phyloP scores from a whole-genome alignment of 2,888 invertebrate species.

The Lasius platythorax region DNA sequence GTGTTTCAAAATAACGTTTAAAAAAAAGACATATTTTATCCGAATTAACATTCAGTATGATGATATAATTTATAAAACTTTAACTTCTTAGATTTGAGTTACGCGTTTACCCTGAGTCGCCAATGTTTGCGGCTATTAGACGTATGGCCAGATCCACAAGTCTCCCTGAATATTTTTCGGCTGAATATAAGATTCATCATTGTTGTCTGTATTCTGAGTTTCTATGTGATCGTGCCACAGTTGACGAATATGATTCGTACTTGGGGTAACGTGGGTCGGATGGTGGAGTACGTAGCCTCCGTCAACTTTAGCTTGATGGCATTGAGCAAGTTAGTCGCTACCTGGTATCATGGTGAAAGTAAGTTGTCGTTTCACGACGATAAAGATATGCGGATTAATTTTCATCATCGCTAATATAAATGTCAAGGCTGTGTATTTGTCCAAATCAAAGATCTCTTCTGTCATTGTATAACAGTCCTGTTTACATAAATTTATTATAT shows the following conservation, averaged over 20 bases:
- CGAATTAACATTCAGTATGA: background rate
- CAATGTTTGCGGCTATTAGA: slow-evolving; percentile 65
- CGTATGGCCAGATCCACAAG: slow-evolving; percentile 69
- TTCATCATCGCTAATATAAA: background rate
- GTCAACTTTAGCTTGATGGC: slow-evolving; percentile 43
- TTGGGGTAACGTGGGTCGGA: slow-evolving; percentile 57
- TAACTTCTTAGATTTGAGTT: slow-evolving; percentile 59
- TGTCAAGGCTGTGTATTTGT: background rate
- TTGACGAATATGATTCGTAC: slow-evolving; percentile 51
- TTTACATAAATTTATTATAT: background rate
- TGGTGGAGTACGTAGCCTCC: slow-evolving; percentile 56
- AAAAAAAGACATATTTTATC: background rate
- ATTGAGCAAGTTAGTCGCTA: slow-evolving; percentile 50
- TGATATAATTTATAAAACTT: slow-evolving; percentile 27
- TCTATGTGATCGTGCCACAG: slow-evolving; percentile 60
- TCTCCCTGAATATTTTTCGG: background rate
- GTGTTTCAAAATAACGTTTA: background rate
- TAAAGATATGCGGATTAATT: background rate
- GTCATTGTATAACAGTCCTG: background rate
- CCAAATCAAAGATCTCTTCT: background rate
- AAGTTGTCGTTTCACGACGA: background rate
- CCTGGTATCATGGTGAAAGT: slow-evolving; percentile 55
- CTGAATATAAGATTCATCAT: slow-evolving; percentile 44
- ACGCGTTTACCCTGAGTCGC: slow-evolving; percentile 64
- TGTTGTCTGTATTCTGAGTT: slow-evolving; percentile 8